Evolutionary conservation across 2,888 invertebrate species (phyloP), one percentile per base, ranked within the genome.

Genomic region (Tiliacea aurago): DNA sequence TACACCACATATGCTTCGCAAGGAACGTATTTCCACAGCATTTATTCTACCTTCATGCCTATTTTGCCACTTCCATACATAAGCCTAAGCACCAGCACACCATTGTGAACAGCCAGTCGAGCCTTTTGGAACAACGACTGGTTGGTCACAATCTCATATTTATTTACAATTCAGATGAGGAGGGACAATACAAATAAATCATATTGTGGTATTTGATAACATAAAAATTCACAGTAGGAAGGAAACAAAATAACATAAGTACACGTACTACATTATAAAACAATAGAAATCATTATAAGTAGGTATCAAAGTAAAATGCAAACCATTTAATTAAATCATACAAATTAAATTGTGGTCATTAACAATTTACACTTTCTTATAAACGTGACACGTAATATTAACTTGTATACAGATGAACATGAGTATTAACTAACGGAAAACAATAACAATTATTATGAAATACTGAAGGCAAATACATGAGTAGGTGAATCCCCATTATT

Each of bases 281-380:
- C 20, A 49, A 18, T 18, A 56, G 3, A 49, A 68, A n/a, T 28
- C 2, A 37, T 45, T 37, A 10, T 18, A 61, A 37, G 15, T 58
- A 20, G 1, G 9, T 43, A 20, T 23, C 6, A n/a, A 41, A 55
- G 47, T 33, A 23, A 56, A 45, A 70, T 41, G 20, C 15, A 72
- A 59, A 43, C 9, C 1, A 49, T 73, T 73, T 59, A n/a, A 37
- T n/a, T 62, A 51, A 28, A 74, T 74, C 20, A 33, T 9, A 59
- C n/a, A 7, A 37, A 58, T 56, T 37, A 23, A 45, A 41, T 51
- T 65, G 75, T 47, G 51, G 75, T 74, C 7, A 51, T 2, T 37
- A 23, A 58, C 28, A 33, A 47, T 56, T 20, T 10, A 33, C 18
- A 7, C 41, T 59, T 58, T 74, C 65, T 37, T n/a, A 51, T 58